phyloP scores from a whole-genome alignment of 2,888 invertebrate species.

The Cheilosia scutellata region DNA sequence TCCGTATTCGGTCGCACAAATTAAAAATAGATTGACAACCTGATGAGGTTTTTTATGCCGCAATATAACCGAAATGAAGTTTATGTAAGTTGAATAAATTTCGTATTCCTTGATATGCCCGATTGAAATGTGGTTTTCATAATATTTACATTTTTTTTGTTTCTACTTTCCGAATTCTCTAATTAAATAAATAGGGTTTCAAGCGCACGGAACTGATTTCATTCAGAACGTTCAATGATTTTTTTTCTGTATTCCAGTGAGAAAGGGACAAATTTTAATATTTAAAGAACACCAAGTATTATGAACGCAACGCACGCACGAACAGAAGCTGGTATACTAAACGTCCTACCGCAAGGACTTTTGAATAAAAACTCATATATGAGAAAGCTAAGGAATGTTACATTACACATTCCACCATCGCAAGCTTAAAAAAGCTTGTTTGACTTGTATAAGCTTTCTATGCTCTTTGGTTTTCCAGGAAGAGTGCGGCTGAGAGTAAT shows the following conservation, averaged over 20 bases:
- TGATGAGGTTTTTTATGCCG: constrained; percentile 25
- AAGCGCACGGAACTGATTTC: constrained; percentile 1
- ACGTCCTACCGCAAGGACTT: constrained; percentile 75
- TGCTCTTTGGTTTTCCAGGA: constrained; percentile 60
- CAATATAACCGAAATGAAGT: constrained; percentile 13
- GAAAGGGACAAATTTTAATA: constrained; percentile 5
- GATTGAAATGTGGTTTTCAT: constrained; percentile 24
- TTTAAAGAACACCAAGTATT: constrained; percentile 18
- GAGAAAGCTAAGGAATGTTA: constrained; percentile 17
- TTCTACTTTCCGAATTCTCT: background rate
- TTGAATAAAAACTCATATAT: constrained; percentile 71
- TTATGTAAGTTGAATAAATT: constrained; percentile 39
- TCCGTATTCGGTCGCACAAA: constrained; percentile 40
- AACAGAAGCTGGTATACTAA: constrained; percentile 69
- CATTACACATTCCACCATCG: background rate
- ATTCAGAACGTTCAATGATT: constrained; percentile 15
- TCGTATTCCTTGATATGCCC: constrained; percentile 21
- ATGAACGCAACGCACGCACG: constrained; percentile 66
- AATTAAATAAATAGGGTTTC: background rate
- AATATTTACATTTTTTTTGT: constrained; percentile 10
- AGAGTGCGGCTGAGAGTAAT: constrained; percentile 50
- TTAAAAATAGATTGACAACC: constrained; percentile 43
- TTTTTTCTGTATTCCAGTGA: constrained; percentile 18
- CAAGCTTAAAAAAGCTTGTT: constrained; percentile 41
- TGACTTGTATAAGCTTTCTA: constrained; percentile 32